Conservation (phyloP, 2,797 vertebrate species). For the Anniella stebbinsi region DNA sequence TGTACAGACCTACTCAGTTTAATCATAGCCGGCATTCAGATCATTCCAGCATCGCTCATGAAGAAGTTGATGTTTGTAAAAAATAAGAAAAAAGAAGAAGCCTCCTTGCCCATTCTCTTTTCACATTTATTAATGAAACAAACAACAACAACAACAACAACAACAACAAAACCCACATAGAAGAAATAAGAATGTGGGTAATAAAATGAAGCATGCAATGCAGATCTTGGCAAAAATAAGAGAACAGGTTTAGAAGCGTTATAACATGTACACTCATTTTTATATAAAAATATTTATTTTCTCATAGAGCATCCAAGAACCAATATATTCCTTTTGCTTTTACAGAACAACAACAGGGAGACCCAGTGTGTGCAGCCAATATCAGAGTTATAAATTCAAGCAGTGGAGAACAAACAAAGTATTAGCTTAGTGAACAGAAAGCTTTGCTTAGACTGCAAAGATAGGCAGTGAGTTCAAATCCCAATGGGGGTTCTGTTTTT, state of each 20-base stretch:
- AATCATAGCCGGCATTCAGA: conserved; percentile 64
- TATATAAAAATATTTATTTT: conserved; percentile 58
- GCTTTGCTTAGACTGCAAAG: conserved; percentile 61
- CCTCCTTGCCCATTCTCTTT: conserved; percentile 37
- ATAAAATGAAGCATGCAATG: conserved; percentile 50
- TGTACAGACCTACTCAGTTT: conserved; percentile 65
- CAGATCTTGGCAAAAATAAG: conserved; percentile 40
- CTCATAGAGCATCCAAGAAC: conserved; percentile 42
- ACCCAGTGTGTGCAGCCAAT: conserved; percentile 59
- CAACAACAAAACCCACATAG: not conserved
- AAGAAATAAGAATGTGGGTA: conserved; percentile 53
- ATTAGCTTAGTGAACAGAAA: conserved; percentile 59
- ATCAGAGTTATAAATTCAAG: conserved; percentile 69
- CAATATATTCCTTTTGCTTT: conserved; percentile 68
- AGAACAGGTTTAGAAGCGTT: conserved; percentile 55
- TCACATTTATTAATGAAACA: conserved; percentile 51
- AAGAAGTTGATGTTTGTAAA: conserved; percentile 46
- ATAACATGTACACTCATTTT: conserved; percentile 59
- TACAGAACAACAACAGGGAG: conserved; percentile 67
- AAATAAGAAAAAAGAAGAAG: no score
- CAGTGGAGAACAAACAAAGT: conserved; percentile 31
- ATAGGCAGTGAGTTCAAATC: conserved; percentile 65
- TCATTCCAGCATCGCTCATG: conserved; percentile 52
- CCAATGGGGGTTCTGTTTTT: conserved; percentile 73
- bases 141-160: no score